Evolutionary conservation across 1,140 invertebrate species (phyloP), one percentile per base, ranked within the genome.

Genomic region (Doryteuthis pealeii): DNA sequence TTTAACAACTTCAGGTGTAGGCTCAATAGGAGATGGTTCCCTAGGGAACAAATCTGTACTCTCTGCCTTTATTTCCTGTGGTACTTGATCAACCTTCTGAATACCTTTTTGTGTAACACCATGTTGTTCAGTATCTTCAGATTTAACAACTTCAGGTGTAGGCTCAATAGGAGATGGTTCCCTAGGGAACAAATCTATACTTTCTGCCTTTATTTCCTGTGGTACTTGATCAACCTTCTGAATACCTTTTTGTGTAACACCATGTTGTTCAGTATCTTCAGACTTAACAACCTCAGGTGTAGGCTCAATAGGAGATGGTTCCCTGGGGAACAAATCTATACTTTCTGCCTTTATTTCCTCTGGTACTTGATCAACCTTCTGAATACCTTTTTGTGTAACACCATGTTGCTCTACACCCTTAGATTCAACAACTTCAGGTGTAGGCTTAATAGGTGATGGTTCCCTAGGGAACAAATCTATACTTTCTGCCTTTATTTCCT

Each of bases 1-100:
- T 62, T 62, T 28, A 22, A 62, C 26, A 28, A 62, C 54, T 62
- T 62, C 54, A 62, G 54, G 26, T 62, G 54, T 62, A 62, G 54
- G 18, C 26, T 62, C 54, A 62, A 62, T 28, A 15, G 54, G 54
- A n/a, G 54, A 62, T 62, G 54, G 54, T 62, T 62, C 54, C 6
- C 54, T 22, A 62, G 54, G 54, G 54, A 62, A 62, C 18, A 62
- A n/a, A 22, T 62, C 54, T n/a, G 26, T 28, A 62, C 18, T 62
- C 18, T 62, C 54, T n/a, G 54, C 26, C 18, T 22, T 5, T 15
- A 62, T 5, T 6, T 62, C 54, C 26, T 62, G 10, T n/a, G 54
- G 54, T 15, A 62, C 18, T n/a, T n/a, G 22, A n/a, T 22, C 54
- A 62, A 62, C 54, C 6, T 62, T 62, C 26, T 62, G 54, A 62